Base-by-base conservation (phyloP, 2,797 vertebrate genomes). In the Bufotes viridis region DNA sequence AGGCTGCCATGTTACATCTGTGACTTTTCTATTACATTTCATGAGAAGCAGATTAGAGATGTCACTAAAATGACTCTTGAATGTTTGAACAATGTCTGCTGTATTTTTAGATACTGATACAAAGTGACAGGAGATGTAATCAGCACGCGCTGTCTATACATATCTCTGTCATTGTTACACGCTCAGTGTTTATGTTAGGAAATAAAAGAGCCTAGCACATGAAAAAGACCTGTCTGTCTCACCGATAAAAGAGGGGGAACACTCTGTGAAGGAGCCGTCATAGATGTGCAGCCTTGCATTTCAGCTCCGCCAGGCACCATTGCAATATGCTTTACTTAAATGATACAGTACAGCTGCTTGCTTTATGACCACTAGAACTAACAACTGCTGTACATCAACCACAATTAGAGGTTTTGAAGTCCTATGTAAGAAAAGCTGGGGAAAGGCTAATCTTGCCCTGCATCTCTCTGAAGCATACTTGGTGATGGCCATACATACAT, bases 81-180 rank as follows among this genome's bases (percentile, higher is more conserved):
- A 79, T 85, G 82, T 89, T 85, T 78, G 86, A 85, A 82, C 87
- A 89, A 69, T 67, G 83, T 81, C 78, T 89, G 74, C 34, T 78
- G 58, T 88, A 88, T 84, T 88, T 84, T 88, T 84, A 88, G 87
- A 84, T 53, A 26, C 63, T 72, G 78, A 89, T 76, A 76, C 51
- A 82, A 84, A 88, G 87, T 88, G 87, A 88, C 87, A 88, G 83
- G 57, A 81, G 78, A 89, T 89, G 60, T 67, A 81, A 86, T 85
- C 83, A 89, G 78, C 87, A 81, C 69, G 17, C 58, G 58, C 69
- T 85, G 84, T 82, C 88, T 89, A 82, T 86, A 86, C 67, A 78
- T 86, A 86, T 82, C 78, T 84, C 8, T 88, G 82, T 88, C 78
- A 85, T 65, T 78, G 70, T 86, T 86, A 82, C 26, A 84, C 53